These are phyloP conservation scores for Darevskia mixta DNA, from an alignment of 2,797 vertebrate genomes.

Conservation along the genomic window DNA sequence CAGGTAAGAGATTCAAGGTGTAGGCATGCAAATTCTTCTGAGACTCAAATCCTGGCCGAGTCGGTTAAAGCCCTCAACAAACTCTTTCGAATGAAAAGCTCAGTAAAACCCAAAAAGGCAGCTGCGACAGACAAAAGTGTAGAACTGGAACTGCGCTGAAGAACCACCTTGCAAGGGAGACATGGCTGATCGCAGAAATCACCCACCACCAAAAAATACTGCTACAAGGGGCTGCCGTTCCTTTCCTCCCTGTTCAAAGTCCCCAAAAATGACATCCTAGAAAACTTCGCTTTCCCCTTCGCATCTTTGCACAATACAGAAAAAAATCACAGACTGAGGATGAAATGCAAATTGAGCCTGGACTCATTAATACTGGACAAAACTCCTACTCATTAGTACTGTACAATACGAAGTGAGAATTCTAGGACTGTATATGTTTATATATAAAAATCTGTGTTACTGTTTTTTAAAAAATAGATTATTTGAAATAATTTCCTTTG, in stretches of 20 bases:
- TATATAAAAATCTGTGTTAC: conserved; percentile 32
- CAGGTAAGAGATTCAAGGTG: conserved; percentile 60
- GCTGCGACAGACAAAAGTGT: conserved; percentile 61
- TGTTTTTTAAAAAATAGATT: conserved; percentile 59
- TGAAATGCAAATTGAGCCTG: conserved; percentile 1
- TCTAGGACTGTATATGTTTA: not conserved
- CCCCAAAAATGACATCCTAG: conserved; percentile 16
- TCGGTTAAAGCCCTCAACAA: conserved; percentile 61
- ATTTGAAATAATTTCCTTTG: conserved; percentile 59
- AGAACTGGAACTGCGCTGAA: conserved; percentile 65
- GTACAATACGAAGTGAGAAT: not conserved
- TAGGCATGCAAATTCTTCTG: conserved; percentile 61
- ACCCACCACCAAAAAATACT: not conserved
- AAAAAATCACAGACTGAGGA: not conserved
- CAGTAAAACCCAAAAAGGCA: conserved; percentile 63
- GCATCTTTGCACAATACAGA: not conserved
- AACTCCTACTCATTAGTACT: rapidly evolving
- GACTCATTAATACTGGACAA: not conserved
- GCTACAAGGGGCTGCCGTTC: not conserved
- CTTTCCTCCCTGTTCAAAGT: conserved; percentile 39
- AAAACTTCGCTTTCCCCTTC: conserved; percentile 42
- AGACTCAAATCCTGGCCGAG: conserved; percentile 60
- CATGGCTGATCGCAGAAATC: conserved; percentile 69
- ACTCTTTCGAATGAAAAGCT: conserved; percentile 77
- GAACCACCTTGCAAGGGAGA: conserved; percentile 63